These are phyloP conservation scores for Eudemis profundana DNA, from an alignment of 2,888 invertebrate species.

Conservation along the genomic window DNA sequence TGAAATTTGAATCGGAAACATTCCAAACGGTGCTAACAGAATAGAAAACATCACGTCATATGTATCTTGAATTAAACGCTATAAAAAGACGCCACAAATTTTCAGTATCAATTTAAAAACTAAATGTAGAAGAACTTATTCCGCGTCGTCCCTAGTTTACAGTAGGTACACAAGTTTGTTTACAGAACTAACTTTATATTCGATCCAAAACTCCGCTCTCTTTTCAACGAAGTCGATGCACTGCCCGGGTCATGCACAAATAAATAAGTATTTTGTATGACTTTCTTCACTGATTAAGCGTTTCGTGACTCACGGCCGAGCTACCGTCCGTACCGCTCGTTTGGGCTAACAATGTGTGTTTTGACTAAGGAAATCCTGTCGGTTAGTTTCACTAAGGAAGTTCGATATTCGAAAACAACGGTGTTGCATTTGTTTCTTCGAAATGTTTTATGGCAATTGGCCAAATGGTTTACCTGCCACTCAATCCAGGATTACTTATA, in stretches of 20 bases:
- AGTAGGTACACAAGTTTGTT: too few species aligned
- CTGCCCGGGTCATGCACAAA: slow-evolving; percentile 68
- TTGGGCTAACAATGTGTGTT: slow-evolving; percentile 40
- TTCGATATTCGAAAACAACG: slow-evolving; percentile 13
- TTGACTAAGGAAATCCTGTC: slow-evolving; percentile 38
- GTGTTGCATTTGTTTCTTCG: slow-evolving; percentile 9
- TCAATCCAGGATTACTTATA: background rate
- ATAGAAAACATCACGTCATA: slow-evolving; percentile 4
- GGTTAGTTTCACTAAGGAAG: slow-evolving; percentile 9
- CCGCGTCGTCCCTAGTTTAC: too few species aligned
- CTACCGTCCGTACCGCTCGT: slow-evolving; percentile 29
- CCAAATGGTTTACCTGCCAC: background rate
- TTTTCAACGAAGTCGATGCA: background rate
- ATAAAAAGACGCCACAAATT: too few species aligned
- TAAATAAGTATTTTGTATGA: slow-evolving; percentile 79
- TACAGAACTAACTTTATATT: background rate
- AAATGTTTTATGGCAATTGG: background rate
- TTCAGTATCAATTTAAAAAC: too few species aligned
- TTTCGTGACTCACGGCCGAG: slow-evolving; percentile 76
- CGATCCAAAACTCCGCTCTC: background rate
- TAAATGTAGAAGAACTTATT: background rate
- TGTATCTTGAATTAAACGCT: too few species aligned
- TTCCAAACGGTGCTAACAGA: background rate
- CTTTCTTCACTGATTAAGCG: slow-evolving; percentile 76
- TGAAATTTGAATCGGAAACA: slow-evolving; percentile 20